These are phyloP conservation scores for Triplophysa siluroides DNA, from an alignment of 2,113 vertebrate genomes.

Conservation along the genomic window DNA sequence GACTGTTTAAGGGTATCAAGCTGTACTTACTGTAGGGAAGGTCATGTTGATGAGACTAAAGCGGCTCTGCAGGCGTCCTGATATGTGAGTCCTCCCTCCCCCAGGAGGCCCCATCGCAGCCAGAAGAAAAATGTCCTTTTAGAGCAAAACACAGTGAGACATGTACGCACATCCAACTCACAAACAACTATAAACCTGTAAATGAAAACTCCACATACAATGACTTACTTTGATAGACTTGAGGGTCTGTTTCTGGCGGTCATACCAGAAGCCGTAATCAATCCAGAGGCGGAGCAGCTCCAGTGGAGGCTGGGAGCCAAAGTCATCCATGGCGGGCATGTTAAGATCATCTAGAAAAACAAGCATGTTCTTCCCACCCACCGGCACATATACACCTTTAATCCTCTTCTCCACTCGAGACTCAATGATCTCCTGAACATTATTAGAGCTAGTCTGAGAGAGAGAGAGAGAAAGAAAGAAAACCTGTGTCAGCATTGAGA, in stretches of 20 bases:
- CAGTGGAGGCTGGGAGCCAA: constrained; percentile 86
- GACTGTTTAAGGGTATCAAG: background rate
- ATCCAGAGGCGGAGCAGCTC: constrained; percentile 87
- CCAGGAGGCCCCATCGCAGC: constrained; percentile 88
- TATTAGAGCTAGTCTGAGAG: constrained; percentile 80
- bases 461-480: constrained; percentile 12
- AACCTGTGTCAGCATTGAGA: background rate
- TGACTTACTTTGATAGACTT: constrained; percentile 82
- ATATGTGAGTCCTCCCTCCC: constrained; percentile 83
- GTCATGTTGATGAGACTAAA: constrained; percentile 92
- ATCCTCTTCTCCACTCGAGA: constrained; percentile 85
- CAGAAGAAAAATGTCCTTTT: constrained; percentile 86
- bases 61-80: constrained; percentile 82
- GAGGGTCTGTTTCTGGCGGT: constrained; percentile 79
- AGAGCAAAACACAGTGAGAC: constrained; percentile 1
- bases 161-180: background rate
- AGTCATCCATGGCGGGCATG: constrained; percentile 84
- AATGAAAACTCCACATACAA: background rate
- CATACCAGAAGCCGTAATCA: constrained; percentile 90
- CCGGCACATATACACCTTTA: constrained; percentile 81
- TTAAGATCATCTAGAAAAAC: constrained; percentile 89
- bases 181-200: background rate
- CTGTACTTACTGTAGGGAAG: constrained; percentile 81
- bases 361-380: constrained; percentile 82
- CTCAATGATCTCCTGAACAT: constrained; percentile 84